phyloP scores from a whole-genome alignment of 2,888 invertebrate genomes.

The Anthrax anthrax region DNA sequence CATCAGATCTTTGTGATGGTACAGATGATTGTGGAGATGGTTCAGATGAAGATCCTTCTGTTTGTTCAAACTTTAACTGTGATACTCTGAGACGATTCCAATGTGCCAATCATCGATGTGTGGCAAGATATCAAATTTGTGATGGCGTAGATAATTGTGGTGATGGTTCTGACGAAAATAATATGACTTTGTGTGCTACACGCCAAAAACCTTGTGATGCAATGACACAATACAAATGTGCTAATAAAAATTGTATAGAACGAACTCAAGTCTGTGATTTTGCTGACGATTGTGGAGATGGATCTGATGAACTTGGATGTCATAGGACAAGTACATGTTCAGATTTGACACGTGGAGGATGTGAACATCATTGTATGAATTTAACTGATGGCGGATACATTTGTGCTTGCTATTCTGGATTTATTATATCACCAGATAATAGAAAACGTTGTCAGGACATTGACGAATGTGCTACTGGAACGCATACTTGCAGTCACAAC shows the following conservation, averaged over 20 bases:
- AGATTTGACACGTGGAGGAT: conserved; percentile 55
- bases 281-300: conserved; percentile 81
- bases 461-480: conserved; percentile 72
- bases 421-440: conserved; percentile 63
- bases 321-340: conserved; percentile 51
- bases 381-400: conserved; percentile 73
- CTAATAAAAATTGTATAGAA: conserved; percentile 73
- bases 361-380: conserved; percentile 83
- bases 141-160: conserved; percentile 88
- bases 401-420: conserved; percentile 79
- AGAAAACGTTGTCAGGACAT: conserved; percentile 77
- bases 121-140: conserved; percentile 73
- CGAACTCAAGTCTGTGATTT: conserved; percentile 71
- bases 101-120: conserved; percentile 78
- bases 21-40: conserved; percentile 86
- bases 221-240: conserved; percentile 71
- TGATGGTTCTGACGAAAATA: conserved; percentile 91
- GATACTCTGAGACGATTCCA: conserved; percentile 73
- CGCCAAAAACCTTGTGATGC: conserved; percentile 62
- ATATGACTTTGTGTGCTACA: conserved; percentile 75
- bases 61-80: conserved; percentile 76
- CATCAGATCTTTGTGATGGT: conserved; percentile 83
- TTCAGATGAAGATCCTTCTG: conserved; percentile 67
- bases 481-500: conserved; percentile 83
- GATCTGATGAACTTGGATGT: conserved; percentile 81